These are phyloP conservation scores for Phytoseiulus persimilis DNA, from an alignment of 2,888 invertebrate species.

Conservation along the genomic window DNA sequence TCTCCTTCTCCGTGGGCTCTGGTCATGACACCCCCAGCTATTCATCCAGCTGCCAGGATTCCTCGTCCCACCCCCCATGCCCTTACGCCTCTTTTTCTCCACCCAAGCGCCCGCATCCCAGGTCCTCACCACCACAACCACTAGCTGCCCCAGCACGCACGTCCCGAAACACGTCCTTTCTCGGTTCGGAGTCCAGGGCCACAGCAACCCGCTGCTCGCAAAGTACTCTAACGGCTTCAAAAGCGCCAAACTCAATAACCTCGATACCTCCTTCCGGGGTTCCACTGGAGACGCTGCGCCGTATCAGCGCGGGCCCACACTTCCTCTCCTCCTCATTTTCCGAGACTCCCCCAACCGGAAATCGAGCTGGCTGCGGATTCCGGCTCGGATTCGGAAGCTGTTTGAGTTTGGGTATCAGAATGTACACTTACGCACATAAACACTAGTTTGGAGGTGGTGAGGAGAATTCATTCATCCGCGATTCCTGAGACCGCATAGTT, in stretches of 20 bases:
- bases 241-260: neutral
- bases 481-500: no score
- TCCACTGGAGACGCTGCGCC: neutral
- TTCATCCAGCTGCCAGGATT: neutral
- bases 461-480: no score
- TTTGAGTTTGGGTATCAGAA: no score
- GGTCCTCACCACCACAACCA: neutral
- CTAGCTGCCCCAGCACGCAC: neutral
- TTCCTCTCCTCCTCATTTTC: no score
- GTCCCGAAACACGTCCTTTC: neutral
- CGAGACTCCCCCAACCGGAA: no score
- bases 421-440: no score
- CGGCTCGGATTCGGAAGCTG: no score
- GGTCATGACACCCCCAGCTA: conserved; percentile 5
- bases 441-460: no score
- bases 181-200: neutral
- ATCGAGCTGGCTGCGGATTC: no score
- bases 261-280: neutral
- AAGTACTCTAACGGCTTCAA: neutral
- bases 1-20: neutral
- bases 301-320: neutral
- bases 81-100: neutral
- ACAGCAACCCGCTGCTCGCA: neutral
- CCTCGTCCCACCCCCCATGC: neutral
- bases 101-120: neutral